Conservation (phyloP, 2,113 vertebrate species). For the Oreochromis aureus region DNA sequence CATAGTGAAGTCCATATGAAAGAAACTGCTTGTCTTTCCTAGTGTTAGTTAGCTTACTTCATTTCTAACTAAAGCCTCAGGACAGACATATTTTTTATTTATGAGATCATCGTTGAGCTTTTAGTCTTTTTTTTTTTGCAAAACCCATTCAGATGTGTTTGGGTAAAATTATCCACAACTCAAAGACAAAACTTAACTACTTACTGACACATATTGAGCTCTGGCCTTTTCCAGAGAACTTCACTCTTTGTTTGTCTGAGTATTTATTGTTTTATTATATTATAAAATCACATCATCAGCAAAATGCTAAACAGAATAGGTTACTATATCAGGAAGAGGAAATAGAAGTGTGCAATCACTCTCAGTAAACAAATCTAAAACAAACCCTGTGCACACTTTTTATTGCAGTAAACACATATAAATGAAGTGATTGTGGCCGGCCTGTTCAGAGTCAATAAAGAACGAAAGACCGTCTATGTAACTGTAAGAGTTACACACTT, state of each 20-base stretch:
- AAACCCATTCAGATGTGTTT: too few relatives aligned
- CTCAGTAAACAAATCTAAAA: background rate
- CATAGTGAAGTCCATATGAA: too few relatives aligned
- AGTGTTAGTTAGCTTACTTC: too few relatives aligned
- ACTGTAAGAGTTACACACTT: too few relatives aligned
- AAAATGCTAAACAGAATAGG: background rate
- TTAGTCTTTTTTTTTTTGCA: too few relatives aligned
- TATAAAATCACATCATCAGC: fast-evolving
- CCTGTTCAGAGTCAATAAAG: background rate
- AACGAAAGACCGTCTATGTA: background rate
- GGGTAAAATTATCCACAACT: background rate
- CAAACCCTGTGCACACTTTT: background rate
- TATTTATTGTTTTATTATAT: background rate
- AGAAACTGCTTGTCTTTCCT: too few relatives aligned
- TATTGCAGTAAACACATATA: background rate
- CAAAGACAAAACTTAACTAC: background rate
- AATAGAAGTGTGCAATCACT: fast-evolving
- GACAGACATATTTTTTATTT: too few relatives aligned
- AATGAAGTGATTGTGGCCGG: background rate
- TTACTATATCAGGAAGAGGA: fast-evolving
- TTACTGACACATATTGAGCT: background rate
- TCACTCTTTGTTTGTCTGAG: background rate
- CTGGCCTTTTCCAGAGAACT: background rate
- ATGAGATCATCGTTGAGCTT: too few relatives aligned
- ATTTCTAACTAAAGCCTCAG: too few relatives aligned